Percentiles rank a stretch among this genome's conserved stretches.
These are phyloP conservation scores for Monopterus albus DNA, from an alignment of 2,113 vertebrate genomes.

Conservation along the genomic window DNA sequence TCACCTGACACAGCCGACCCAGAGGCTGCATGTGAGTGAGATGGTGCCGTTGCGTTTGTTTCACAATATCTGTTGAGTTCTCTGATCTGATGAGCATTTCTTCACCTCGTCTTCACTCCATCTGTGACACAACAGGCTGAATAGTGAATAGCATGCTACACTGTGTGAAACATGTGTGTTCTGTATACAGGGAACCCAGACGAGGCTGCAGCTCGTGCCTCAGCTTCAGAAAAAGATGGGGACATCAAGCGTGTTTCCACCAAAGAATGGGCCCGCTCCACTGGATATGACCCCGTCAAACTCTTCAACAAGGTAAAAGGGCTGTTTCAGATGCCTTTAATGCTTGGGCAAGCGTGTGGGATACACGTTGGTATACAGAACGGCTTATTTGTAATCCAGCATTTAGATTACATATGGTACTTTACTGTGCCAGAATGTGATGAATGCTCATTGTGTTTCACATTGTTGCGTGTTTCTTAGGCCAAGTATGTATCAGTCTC, in stretches of 20 bases:
- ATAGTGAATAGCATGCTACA: background rate
- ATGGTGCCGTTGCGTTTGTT: background rate
- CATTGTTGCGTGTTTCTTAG: too few relatives aligned
- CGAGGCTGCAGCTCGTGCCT: constrained; percentile 90
- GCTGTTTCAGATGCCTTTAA: background rate
- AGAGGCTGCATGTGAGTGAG: constrained; percentile 93
- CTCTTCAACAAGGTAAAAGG: constrained; percentile 94
- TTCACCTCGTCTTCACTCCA: background rate
- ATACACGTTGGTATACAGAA: too few relatives aligned
- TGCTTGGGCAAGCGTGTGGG: too few relatives aligned
- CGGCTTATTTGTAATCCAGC: too few relatives aligned
- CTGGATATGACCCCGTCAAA: constrained; percentile 92
- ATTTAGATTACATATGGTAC: too few relatives aligned
- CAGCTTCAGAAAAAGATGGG: constrained; percentile 92
- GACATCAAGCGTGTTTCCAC: constrained; percentile 96
- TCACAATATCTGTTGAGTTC: too few relatives aligned
- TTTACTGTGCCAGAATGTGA: too few relatives aligned
- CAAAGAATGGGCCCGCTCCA: constrained; percentile 96
- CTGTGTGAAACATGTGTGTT: background rate
- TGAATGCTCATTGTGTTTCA: too few relatives aligned
- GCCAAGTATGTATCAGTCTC: too few relatives aligned
- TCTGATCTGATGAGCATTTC: background rate
- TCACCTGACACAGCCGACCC: constrained; percentile 98
- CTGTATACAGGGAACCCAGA: constrained; percentile 89
- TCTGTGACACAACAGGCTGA: background rate